These are phyloP conservation scores for Ctenochaetus hawaiiensis DNA, from an alignment of 2,797 vertebrate genomes.

Conservation along the genomic window DNA sequence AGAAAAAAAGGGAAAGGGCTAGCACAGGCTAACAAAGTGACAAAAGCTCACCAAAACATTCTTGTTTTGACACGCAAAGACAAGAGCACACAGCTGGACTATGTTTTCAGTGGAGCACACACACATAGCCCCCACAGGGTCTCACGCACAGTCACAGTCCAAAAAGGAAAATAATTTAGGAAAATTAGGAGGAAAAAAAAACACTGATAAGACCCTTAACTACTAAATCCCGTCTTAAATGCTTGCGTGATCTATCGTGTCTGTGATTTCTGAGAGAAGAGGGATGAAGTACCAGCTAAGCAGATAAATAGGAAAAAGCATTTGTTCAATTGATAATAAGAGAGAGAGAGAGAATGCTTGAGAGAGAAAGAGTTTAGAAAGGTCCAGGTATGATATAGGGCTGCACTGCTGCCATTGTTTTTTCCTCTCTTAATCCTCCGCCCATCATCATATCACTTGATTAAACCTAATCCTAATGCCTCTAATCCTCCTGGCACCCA, in stretches of 20 bases:
- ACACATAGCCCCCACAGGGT: constrained; percentile 23
- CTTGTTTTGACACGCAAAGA: constrained; percentile 49
- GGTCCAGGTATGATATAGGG: constrained; percentile 54
- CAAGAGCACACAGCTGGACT: constrained; percentile 62
- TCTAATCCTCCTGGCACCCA: constrained; percentile 63
- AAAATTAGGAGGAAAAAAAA: constrained; percentile 70
- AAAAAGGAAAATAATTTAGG: constrained; percentile 67
- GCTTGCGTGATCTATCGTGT: constrained; percentile 73
- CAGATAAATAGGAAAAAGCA: constrained; percentile 55
- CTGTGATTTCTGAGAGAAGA: constrained; percentile 57
- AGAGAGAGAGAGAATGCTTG: constrained; percentile 21
- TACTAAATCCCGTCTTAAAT: constrained; percentile 77
- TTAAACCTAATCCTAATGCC: constrained; percentile 76
- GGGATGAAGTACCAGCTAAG: constrained; percentile 45
- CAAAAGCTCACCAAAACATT: constrained; percentile 53
- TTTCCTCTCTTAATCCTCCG: constrained; percentile 54
- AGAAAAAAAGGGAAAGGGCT: constrained; percentile 2
- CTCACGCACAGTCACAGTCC: constrained; percentile 21
- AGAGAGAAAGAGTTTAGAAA: constrained; percentile 42
- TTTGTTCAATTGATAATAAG: constrained; percentile 54
- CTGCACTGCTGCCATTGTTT: constrained; percentile 45
- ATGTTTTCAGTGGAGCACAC: constrained; percentile 28
- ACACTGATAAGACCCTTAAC: constrained; percentile 68
- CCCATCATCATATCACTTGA: constrained; percentile 71
- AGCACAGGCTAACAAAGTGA: constrained; percentile 32